These are phyloP conservation scores for Nephrotoma appendiculata DNA, from an alignment of 2,888 invertebrate genomes.

Conservation along the genomic window DNA sequence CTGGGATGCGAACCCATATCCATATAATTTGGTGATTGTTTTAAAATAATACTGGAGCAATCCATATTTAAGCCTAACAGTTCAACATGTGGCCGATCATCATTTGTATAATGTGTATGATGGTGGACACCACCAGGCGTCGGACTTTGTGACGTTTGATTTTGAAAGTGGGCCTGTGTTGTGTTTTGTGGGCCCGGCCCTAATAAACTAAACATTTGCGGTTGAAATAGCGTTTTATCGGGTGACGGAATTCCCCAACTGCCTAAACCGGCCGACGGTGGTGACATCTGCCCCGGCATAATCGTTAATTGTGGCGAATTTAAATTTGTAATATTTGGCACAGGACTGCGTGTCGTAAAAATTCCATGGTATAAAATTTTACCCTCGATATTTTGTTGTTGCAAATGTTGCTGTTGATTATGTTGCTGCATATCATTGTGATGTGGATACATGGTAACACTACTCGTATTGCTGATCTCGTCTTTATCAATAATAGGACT, in stretches of 20 bases:
- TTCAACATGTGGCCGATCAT: conserved; percentile 37
- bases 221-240: conserved; percentile 47
- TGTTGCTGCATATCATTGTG: conserved; percentile 24
- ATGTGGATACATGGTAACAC: conserved; percentile 35
- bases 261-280: conserved; percentile 41
- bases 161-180: conserved; percentile 39
- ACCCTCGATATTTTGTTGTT: conserved; percentile 34
- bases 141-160: conserved; percentile 32
- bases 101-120: conserved; percentile 29
- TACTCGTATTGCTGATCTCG: conserved; percentile 56
- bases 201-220: conserved; percentile 47
- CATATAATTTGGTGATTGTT: conserved; percentile 47
- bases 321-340: conserved; percentile 22
- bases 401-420: conserved; percentile 29
- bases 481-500: conserved; percentile 55
- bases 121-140: conserved; percentile 24
- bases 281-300: conserved; percentile 36
- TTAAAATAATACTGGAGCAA: conserved; percentile 39
- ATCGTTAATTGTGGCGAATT: conserved; percentile 30
- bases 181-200: conserved; percentile 40
- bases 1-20: conserved; percentile 33
- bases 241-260: conserved; percentile 61
- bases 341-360: conserved; percentile 45
- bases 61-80: conserved; percentile 46
- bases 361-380: conserved; percentile 52